Conservation (phyloP, 2,888 invertebrate species). For the Idaea dimidiata region DNA sequence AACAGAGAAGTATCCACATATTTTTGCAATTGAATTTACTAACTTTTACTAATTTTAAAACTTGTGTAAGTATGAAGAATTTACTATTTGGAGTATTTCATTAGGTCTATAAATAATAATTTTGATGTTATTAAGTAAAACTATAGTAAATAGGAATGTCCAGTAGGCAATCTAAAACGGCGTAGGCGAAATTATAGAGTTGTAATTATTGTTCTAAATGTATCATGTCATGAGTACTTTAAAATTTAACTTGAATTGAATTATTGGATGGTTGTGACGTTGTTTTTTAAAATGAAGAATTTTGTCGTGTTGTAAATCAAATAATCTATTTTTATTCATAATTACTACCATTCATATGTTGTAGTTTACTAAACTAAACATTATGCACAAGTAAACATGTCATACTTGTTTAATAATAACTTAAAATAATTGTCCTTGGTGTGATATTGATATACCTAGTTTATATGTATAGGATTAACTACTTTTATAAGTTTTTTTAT, state of each 20-base stretch:
- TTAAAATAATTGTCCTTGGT: slow-evolving; percentile 18
- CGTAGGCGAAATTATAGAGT: slow-evolving; percentile 41
- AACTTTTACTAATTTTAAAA: slow-evolving; percentile 16
- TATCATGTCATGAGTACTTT: slow-evolving; percentile 46
- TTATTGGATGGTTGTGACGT: slow-evolving; percentile 74
- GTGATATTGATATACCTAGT: slow-evolving; percentile 20
- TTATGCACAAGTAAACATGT: slow-evolving; percentile 5
- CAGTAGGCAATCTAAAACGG: slow-evolving; percentile 42
- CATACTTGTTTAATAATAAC: slow-evolving; percentile 2
- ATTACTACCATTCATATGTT: not conserved
- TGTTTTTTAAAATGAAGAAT: slow-evolving; percentile 29
- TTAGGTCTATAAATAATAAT: not conserved
- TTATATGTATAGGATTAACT: slow-evolving; percentile 15
- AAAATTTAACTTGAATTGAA: slow-evolving; percentile 55
- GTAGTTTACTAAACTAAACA: slow-evolving; percentile 2
- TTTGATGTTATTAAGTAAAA: not conserved
- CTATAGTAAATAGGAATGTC: slow-evolving; percentile 48
- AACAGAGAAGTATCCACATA: slow-evolving; percentile 8
- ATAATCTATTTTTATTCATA: not conserved
- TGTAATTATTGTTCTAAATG: slow-evolving; percentile 39
- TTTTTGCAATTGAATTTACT: slow-evolving; percentile 25
- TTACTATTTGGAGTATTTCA: slow-evolving; percentile 10
- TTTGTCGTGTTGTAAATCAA: too few species aligned
- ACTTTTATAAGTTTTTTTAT: not conserved
- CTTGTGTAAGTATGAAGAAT: slow-evolving; percentile 19